Evolutionary conservation across 1,140 invertebrate species (phyloP).

Genomic region (Lethrus apterus): DNA sequence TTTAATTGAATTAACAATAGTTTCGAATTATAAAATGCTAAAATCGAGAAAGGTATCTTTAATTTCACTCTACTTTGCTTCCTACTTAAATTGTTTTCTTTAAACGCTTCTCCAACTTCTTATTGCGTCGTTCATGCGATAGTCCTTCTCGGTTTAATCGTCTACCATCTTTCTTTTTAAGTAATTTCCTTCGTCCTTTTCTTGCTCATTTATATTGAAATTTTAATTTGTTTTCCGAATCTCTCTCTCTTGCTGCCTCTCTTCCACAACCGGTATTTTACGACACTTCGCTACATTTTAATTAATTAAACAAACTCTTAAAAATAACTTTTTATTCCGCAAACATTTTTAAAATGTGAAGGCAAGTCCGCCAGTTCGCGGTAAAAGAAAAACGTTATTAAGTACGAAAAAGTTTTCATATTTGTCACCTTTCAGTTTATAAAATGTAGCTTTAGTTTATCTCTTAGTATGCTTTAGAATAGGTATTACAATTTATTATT

Average conservation of each 20-base stretch:
- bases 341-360: constrained; percentile 16
- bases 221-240: constrained; percentile 25
- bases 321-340: constrained; percentile 22
- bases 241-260: constrained; percentile 4
- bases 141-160: constrained; percentile 5
- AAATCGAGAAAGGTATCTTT: constrained; percentile 19
- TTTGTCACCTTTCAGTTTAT: too few relatives aligned
- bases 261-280: constrained; percentile 10
- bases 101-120: constrained; percentile 28
- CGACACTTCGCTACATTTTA: constrained; percentile 27
- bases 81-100: constrained; percentile 29
- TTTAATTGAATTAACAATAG: constrained; percentile 25
- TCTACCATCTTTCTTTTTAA: constrained; percentile 17
- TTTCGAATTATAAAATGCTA: constrained; percentile 10
- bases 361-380: too few relatives aligned
- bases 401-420: too few relatives aligned
- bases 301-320: constrained; percentile 27
- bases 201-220: constrained; percentile 24
- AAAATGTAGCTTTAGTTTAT: too few relatives aligned
- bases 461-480: too few relatives aligned
- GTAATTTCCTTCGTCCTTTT: constrained; percentile 19
- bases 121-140: constrained; percentile 26
- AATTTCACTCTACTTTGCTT: constrained; percentile 26
- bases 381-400: too few relatives aligned
- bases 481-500: too few relatives aligned